phyloP scores from a whole-genome alignment of 2,797 vertebrate species.

The Hydrophis major region DNA sequence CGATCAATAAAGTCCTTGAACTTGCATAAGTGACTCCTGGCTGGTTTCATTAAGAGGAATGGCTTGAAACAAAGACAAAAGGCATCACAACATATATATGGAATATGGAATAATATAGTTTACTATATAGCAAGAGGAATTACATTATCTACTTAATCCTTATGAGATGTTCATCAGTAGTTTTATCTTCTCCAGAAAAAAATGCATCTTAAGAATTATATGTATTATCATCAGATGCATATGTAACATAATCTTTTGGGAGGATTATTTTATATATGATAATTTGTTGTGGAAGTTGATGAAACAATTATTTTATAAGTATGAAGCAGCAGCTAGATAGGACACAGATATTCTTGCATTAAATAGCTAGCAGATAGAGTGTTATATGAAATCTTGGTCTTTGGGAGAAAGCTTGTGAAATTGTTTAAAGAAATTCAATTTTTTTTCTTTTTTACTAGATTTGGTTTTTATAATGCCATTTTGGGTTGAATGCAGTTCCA shows the following conservation, averaged over 20 bases:
- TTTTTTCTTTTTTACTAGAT: background rate
- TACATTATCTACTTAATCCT: background rate
- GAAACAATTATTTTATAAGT: background rate
- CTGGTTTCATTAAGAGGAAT: slow-evolving; percentile 76
- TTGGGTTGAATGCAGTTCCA: background rate
- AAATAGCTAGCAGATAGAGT: background rate
- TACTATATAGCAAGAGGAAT: background rate
- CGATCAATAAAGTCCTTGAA: slow-evolving; percentile 91
- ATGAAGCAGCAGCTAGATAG: background rate
- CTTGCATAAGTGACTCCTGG: slow-evolving; percentile 80
- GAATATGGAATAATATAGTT: slow-evolving; percentile 52
- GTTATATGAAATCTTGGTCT: background rate
- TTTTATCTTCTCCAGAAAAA: slow-evolving; percentile 9
- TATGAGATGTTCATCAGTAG: background rate
- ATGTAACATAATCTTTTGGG: background rate
- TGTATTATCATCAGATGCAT: background rate
- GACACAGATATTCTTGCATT: background rate
- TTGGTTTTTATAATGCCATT: background rate
- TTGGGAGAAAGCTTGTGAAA: background rate
- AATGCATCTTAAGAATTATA: background rate
- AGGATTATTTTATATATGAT: background rate
- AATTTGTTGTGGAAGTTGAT: background rate
- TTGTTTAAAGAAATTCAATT: background rate
- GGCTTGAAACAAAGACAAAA: slow-evolving; percentile 66
- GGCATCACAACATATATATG: slow-evolving; percentile 49